Conservation (phyloP, 1,140 invertebrate species). For the Metaphire vulgaris region DNA sequence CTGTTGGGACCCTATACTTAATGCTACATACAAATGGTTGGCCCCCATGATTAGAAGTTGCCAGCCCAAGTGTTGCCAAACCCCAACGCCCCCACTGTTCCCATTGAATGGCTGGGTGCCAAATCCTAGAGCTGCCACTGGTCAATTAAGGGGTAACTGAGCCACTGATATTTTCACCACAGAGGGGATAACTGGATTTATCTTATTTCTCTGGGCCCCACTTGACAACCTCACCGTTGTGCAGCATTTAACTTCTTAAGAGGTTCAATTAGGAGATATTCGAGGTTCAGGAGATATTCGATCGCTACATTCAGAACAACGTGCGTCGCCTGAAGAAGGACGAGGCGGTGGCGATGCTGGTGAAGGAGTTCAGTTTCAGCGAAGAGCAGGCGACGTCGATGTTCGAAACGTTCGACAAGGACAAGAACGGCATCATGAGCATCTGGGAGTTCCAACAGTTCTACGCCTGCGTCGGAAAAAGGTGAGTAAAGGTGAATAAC, state of each 20-base stretch:
- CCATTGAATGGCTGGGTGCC: no score
- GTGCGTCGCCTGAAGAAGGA: constrained; percentile 29
- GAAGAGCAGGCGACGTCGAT: constrained; percentile 24
- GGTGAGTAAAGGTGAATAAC: constrained; percentile 13
- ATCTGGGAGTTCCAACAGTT: constrained; percentile 32
- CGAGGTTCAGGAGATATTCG: constrained; percentile 30
- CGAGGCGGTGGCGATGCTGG: constrained; percentile 28
- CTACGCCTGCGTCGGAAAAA: constrained; percentile 25
- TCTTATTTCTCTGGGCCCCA: background rate
- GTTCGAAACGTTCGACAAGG: constrained; percentile 31
- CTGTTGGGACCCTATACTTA: no score
- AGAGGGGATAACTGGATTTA: no score
- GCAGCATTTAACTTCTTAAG: constrained; percentile 7
- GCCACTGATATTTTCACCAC: background rate
- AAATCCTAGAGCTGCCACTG: no score
- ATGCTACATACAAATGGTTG: no score
- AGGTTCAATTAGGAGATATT: no score
- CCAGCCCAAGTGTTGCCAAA: no score
- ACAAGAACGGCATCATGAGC: constrained; percentile 31
- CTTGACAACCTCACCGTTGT: background rate
- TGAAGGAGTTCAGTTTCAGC: constrained; percentile 27
- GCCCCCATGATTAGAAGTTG: no score
- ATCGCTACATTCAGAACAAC: constrained; percentile 29
- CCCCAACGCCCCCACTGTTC: no score
- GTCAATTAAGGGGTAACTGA: no score